These are phyloP conservation scores for Chrysina gloriosa DNA, from an alignment of 2,888 invertebrate species.

Conservation along the genomic window DNA sequence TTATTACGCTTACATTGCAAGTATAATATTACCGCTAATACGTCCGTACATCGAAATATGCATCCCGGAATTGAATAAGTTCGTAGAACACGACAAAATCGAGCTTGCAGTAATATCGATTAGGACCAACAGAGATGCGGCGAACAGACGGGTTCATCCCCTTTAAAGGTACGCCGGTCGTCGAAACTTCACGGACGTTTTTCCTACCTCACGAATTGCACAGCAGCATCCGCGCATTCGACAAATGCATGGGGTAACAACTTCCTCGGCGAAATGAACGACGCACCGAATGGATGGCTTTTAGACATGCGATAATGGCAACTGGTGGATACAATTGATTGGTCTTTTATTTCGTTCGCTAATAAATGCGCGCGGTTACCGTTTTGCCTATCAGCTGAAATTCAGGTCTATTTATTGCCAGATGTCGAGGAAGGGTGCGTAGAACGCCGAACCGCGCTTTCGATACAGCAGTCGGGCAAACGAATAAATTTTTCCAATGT, in stretches of 20 bases:
- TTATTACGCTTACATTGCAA: slow-evolving; percentile 14
- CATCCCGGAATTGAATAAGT: slow-evolving; percentile 8
- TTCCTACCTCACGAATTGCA: slow-evolving; percentile 2
- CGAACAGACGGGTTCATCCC: slow-evolving; percentile 18
- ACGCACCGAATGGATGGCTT: background rate
- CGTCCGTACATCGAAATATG: background rate
- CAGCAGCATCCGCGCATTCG: background rate
- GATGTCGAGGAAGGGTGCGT: too few relatives aligned
- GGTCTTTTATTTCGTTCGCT: background rate
- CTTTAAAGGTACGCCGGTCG: slow-evolving; percentile 22
- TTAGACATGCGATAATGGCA: slow-evolving; percentile 11
- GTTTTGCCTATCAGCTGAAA: background rate
- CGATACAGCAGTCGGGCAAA: background rate
- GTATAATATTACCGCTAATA: background rate
- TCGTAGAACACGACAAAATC: slow-evolving; percentile 11
- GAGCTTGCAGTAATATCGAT: slow-evolving; percentile 25
- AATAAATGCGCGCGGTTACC: background rate
- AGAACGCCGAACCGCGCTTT: too few relatives aligned
- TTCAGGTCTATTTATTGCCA: slow-evolving; percentile 1
- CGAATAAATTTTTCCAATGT: background rate
- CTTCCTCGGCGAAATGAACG: background rate
- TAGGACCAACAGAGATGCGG: background rate
- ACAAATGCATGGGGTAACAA: slow-evolving; percentile 10
- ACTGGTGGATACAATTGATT: slow-evolving; percentile 16
- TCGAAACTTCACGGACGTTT: background rate